phyloP scores from a whole-genome alignment of 2,113 vertebrate genomes.

The Pontoporia blainvillei region DNA sequence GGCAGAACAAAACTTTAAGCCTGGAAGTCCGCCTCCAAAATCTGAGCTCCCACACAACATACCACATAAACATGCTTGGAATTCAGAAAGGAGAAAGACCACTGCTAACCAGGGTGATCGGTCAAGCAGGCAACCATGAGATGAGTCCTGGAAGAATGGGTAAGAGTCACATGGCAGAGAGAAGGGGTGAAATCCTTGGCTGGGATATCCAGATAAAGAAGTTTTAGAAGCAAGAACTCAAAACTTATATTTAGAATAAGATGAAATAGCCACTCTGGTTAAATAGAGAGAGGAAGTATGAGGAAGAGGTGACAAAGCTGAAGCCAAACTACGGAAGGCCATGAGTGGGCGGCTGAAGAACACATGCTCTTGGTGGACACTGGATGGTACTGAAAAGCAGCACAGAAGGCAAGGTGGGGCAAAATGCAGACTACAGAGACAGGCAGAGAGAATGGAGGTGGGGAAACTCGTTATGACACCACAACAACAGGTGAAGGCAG shows the following conservation, averaged over 20 bases:
- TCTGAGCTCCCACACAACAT: neutral
- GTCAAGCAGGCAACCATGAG: neutral
- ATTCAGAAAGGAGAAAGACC: neutral
- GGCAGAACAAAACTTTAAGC: neutral
- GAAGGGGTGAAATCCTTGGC: neutral
- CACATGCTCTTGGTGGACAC: rapidly evolving
- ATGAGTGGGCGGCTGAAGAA: neutral
- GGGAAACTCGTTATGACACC: neutral
- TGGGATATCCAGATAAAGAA: neutral
- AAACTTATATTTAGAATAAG: neutral
- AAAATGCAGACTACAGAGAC: neutral
- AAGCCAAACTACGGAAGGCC: neutral
- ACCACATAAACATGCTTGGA: neutral
- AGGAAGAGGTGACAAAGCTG: neutral
- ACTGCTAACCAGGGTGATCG: neutral
- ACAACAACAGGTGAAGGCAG: rapidly evolving
- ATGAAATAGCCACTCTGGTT: neutral
- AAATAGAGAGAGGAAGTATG: neutral
- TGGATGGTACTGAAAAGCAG: neutral
- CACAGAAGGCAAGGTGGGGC: neutral
- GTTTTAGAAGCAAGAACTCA: neutral
- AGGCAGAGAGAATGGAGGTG: rapidly evolving
- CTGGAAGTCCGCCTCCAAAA: neutral
- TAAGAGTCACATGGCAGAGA: neutral
- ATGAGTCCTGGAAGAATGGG: neutral